Evolutionary conservation across 2,888 invertebrate genomes (phyloP), one percentile per base, ranked within the genome.

Genomic region (Blera fallax): DNA sequence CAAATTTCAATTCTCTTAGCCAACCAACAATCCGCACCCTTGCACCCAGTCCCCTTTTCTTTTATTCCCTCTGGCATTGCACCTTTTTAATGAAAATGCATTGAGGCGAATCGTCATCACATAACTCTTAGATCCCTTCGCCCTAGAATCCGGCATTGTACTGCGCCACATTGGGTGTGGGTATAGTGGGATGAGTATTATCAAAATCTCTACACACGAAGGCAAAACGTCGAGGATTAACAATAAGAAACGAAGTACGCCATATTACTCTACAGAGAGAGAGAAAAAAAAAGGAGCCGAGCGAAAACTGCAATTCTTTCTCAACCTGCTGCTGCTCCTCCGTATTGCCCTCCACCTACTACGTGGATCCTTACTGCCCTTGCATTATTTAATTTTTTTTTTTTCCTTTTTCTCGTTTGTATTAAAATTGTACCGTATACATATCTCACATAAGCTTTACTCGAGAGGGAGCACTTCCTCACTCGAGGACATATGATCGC

Each of bases 71-170:
- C 37, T 76, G 56, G 65, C 58, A 37, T 48, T 67, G 65, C 76
- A 67, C 69, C 43, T 73, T 81, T 77, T 77, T 72, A 85, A 67
- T 85, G 67, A 69, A 85, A 85, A 81, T 67, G 52, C 72, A 77
- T 81, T 81, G 65, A 67, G 54, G 81, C 60, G 48, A 76, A 65
- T 67, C 60, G 48, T 65, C 60, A 48, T 65, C 81, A 76, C 76
- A 85, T 77, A 80, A 79, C 79, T 84, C 56, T 48, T 62, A 34
- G 24, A 40, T 70, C 6, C 40, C 52, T 64, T 65, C 27, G 29
- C 11, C 24, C 37, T 14, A 14, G 24, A 65, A 62, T 50, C 52
- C 50, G 10, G 52, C 52, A 78, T 37, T 70, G 37, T 50, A 14
- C 27, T 27, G 11, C 40, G 29, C 50, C 37, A 18, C 52, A 40